These are phyloP conservation scores for Danio rerio DNA, from an alignment of 2,113 vertebrate species.

Conservation along the genomic window GRCz12tu NC_133178.1:29326501-29327000, in stretches of 20 bases:
- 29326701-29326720: neutral
- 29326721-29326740: constrained; percentile 3
- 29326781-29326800: neutral
- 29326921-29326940: no score
- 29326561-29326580: no score
- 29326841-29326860: neutral
- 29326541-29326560: no score
- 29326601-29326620: neutral
- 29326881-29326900: no score
- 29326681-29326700: neutral
- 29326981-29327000: no score
- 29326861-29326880: neutral
- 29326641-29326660: neutral
- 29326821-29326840: neutral
- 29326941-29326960: no score
- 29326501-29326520: neutral
- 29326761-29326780: neutral
- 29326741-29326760: neutral
- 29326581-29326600: neutral
- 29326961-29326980: no score
- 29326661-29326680: neutral
- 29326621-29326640: neutral
- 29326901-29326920: no score
- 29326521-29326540: no score
- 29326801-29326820: neutral